phyloP scores from a whole-genome alignment of 2,113 vertebrate species.

The Etheostoma spectabile region DNA sequence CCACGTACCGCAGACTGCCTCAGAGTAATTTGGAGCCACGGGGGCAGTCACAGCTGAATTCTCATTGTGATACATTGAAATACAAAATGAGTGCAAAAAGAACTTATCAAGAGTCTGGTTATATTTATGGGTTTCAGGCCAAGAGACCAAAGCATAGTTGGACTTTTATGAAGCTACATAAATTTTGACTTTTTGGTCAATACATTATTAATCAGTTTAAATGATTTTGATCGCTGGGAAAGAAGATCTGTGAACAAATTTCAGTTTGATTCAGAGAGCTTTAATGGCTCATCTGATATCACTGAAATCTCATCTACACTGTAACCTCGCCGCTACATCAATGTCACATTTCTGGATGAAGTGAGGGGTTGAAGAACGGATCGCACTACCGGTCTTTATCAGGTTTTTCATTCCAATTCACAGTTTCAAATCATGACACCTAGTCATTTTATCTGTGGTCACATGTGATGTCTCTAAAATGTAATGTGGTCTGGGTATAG shows the following conservation, averaged over 20 bases:
- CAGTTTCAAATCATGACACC: background rate
- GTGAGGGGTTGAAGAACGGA: background rate
- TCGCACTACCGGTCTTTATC: background rate
- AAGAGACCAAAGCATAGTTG: constrained; percentile 4
- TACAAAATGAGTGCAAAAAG: constrained; percentile 54
- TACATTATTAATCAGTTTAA: constrained; percentile 49
- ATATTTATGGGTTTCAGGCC: constrained; percentile 43
- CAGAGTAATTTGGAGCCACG: constrained; percentile 63
- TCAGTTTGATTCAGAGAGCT: constrained; percentile 10
- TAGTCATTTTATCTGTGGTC: background rate
- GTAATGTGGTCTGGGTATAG: background rate
- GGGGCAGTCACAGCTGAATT: constrained; percentile 68
- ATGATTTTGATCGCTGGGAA: constrained; percentile 39
- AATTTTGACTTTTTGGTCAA: constrained; percentile 35
- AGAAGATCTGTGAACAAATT: constrained; percentile 19
- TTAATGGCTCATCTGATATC: constrained; percentile 22
- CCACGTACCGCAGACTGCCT: constrained; percentile 54
- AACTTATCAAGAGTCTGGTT: constrained; percentile 45
- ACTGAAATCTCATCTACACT: constrained; percentile 17
- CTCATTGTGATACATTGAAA: constrained; percentile 63
- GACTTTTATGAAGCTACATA: constrained; percentile 18
- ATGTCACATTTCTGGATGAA: background rate
- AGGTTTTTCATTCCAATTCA: background rate
- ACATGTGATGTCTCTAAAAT: background rate
- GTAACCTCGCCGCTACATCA: background rate